Evolutionary conservation across 2,888 invertebrate species (phyloP), one percentile per base, ranked within the genome.

Genomic region (Drymonia ruficornis): DNA sequence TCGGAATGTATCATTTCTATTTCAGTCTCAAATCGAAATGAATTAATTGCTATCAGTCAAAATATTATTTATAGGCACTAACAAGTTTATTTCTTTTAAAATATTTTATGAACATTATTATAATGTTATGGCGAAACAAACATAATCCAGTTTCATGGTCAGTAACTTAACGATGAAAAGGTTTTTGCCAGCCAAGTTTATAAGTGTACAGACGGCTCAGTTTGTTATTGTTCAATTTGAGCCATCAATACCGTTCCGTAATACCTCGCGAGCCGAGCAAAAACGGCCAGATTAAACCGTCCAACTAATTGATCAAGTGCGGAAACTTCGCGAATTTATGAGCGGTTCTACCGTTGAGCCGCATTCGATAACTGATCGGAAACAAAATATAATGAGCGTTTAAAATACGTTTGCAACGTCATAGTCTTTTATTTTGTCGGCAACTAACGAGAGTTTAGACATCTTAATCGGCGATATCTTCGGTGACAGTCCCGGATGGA

Each of bases 271-370:
- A 16, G 13, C 29, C 11, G 29, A 29, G 12, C 46, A 46, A 29
- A 46, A 12, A 42, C 48, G 53, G 23, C n/a, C 48, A 48, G 65
- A 57, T 58, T 49, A 58, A 12, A 38, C 28, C 34, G 58, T 55
- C 43, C 36, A 19, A 16, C 50, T 61, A 55, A 64, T 55, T 58
- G 65, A 65, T 64, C 50, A 52, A 58, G 15, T 58, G 50, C 43
- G 36, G 13, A 19, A 61, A 61, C 52, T 64, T 57, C 16, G 12
- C 29, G 19, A 46, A 63, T 55, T 61, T 57, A 64, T 57, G 61
- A 55, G 15, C 44, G 38, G 28, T 36, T 36, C 23, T 2, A 7
- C 0, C 6, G n/a, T n/a, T 13, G n/a, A 5, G 36, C n/a, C 13
- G 36, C 36, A n/a, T 36, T 36, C 11, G 36, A 36, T n/a, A n/a